Evolutionary conservation across 2,888 invertebrate genomes (phyloP), one percentile per base, ranked within the genome.

Genomic region (Tuberolachnus salignus): DNA sequence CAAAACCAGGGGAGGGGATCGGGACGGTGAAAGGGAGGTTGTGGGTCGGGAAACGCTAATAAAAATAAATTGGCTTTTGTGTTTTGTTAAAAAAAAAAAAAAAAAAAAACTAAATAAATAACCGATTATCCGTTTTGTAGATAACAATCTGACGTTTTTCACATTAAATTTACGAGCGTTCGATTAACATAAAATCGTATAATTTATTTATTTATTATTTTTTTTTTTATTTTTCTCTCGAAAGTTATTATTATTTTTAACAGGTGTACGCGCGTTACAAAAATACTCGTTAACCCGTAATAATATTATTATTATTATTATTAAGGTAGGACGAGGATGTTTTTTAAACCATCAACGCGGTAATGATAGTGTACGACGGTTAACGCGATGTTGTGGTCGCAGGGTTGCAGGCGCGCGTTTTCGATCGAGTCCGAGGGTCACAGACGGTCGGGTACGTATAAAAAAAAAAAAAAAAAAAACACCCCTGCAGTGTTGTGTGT

Each of bases 111-210:
- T n/a, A n/a, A n/a, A n/a, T n/a, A n/a, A n/a, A n/a, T n/a, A n/a
- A 26, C 26, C 10, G 34, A 64, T 74, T 55, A 74, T 53, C 64
- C 23, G 4, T 34, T 64, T 55, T 26, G 6, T 34, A 44, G 64
- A 55, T 64, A 44, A 66, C 26, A 64, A 74, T 74, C 64, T 55
- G 44, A 26, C n/a, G 23, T 2, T 74, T 51, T 74, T 44, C 64
- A 55, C 55, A 64, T 66, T 44, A 66, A 53, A 64, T 74, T 64
- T 53, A 74, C 53, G 53, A 44, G 53, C 64, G 53, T 74, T 74
- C 74, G 74, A 64, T 74, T 74, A 74, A 64, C 74, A 64, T 64
- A 55, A 74, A 53, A 63, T 42, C 49, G 51, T 44, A 46, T 72
- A 61, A 57, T n/a, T n/a, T n/a, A n/a, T n/a, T n/a, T n/a, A n/a